Evolutionary conservation across 2,797 vertebrate species (phyloP).

Genomic region (Phalanger gymnotis): DNA sequence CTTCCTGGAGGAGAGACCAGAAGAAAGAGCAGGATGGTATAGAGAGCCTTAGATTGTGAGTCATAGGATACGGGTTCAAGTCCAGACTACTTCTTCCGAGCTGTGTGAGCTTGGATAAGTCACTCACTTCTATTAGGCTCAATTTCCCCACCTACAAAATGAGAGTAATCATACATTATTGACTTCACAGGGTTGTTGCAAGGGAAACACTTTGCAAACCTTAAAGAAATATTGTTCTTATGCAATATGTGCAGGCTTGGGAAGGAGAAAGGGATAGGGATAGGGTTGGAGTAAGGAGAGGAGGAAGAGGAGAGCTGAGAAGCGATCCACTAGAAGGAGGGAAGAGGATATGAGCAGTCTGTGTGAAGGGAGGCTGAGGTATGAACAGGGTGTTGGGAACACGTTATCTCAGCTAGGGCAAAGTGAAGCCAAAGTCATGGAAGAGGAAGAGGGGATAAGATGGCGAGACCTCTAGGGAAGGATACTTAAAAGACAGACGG

Average conservation of each 20-base stretch:
- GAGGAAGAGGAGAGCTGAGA: not conserved
- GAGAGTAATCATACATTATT: not conserved
- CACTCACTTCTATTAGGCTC: not conserved
- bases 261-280: slow-evolving; percentile 8
- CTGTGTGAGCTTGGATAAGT: not conserved
- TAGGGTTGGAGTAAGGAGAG: not conserved
- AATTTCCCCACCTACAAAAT: not conserved
- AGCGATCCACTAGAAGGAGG: no score
- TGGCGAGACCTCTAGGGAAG: not conserved
- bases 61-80: not conserved
- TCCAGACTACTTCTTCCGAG: not conserved
- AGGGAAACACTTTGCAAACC: not conserved
- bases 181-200: not conserved
- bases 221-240: not conserved
- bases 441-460: not conserved
- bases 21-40: not conserved
- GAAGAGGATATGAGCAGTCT: not conserved
- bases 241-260: not conserved
- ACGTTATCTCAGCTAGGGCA: not conserved
- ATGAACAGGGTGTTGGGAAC: not conserved
- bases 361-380: not conserved
- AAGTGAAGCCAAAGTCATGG: not conserved
- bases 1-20: not conserved
- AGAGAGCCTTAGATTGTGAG: not conserved
- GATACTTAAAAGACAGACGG: not conserved